Conservation (phyloP, 2,797 vertebrate genomes). For the Neosilurus mollespiculum region DNA sequence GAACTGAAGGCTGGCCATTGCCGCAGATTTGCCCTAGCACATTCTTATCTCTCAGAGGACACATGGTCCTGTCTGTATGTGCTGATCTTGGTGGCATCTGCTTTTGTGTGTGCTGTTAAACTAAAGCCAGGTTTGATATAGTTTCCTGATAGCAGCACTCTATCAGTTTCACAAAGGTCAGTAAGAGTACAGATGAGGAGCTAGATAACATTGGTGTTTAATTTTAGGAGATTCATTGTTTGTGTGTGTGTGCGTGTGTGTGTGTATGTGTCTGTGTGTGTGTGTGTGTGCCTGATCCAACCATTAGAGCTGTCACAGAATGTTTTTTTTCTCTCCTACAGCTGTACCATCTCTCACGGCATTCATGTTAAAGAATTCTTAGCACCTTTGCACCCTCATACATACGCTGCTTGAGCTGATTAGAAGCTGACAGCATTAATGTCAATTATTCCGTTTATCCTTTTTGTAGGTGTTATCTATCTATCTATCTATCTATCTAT, state of each 20-base stretch:
- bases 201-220: constrained; percentile 46
- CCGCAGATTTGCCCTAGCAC: neutral
- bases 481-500: too few species aligned
- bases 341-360: constrained; percentile 5
- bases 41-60: constrained; percentile 31
- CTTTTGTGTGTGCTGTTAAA: constrained; percentile 47
- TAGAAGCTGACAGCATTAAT: constrained; percentile 36
- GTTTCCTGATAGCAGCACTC: constrained; percentile 39
- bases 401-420: constrained; percentile 34
- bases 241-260: neutral
- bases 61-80: constrained; percentile 48
- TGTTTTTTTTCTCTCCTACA: constrained; percentile 32
- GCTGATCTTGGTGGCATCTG: constrained; percentile 46
- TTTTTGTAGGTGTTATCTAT: neutral
- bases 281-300: constrained; percentile 29
- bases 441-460: constrained; percentile 19
- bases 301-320: constrained; percentile 38
- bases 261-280: neutral
- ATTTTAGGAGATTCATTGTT: constrained; percentile 35
- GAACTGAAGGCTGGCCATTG: constrained; percentile 44
- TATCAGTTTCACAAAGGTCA: constrained; percentile 51
- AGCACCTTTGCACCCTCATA: constrained; percentile 6
- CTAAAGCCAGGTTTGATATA: constrained; percentile 46
- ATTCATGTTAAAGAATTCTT: constrained; percentile 31
- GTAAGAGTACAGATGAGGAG: constrained; percentile 39